phyloP scores from a whole-genome alignment of 2,797 vertebrate genomes.

The Cossypha niveicapilla region DNA sequence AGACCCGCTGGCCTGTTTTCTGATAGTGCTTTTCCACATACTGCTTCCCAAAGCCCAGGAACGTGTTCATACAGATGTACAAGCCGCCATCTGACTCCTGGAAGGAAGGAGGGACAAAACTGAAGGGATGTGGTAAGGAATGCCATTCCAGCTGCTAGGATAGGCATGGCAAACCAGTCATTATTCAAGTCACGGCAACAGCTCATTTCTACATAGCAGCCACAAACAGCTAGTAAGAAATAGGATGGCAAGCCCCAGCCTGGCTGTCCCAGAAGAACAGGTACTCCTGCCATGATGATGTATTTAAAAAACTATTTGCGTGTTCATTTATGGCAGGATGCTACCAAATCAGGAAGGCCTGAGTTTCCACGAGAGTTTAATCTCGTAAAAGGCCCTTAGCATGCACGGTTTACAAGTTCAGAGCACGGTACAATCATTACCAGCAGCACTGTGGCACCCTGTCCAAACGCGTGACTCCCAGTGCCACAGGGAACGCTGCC shows the following conservation, averaged over 20 bases:
- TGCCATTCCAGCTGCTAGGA: neutral
- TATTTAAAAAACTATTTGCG: neutral
- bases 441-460: neutral
- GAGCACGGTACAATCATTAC: neutral
- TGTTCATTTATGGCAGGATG: neutral
- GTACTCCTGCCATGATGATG: neutral
- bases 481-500: neutral
- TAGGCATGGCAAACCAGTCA: neutral
- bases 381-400: neutral
- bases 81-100: slow-evolving; percentile 95
- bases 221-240: neutral
- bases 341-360: neutral
- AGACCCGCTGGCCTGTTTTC: slow-evolving; percentile 90
- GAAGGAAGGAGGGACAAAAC: neutral
- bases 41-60: slow-evolving; percentile 92
- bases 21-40: slow-evolving; percentile 90
- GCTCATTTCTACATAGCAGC: neutral
- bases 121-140: neutral
- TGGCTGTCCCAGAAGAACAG: neutral
- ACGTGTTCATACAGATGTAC: slow-evolving; percentile 97
- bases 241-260: neutral
- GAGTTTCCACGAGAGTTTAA: neutral
- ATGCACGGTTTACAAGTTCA: rapidly evolving
- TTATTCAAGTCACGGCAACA: neutral
- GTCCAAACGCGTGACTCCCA: neutral